phyloP scores from a whole-genome alignment of 2,888 invertebrate species.

The Holacanthella duospinosa region DNA sequence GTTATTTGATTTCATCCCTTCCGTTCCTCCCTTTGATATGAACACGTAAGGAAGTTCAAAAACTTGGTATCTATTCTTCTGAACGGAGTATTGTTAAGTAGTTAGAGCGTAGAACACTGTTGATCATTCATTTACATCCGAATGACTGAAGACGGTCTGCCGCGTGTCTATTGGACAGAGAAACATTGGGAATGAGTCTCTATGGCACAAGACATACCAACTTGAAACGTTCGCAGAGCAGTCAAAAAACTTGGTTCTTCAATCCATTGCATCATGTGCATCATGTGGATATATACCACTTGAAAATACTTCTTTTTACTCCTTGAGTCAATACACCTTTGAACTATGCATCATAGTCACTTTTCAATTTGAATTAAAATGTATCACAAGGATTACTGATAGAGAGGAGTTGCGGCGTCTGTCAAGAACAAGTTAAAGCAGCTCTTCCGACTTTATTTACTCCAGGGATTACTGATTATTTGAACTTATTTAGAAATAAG shows the following conservation, averaged over 20 bases:
- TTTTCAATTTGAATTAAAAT: not conserved
- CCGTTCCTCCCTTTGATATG: not conserved
- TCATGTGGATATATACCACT: too few relatives aligned
- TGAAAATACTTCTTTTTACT: not conserved
- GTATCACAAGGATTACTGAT: not conserved
- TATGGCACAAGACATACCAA: too few relatives aligned
- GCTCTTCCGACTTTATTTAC: too few relatives aligned
- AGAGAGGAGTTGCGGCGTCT: not conserved
- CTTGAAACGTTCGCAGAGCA: not conserved
- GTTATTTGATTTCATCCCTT: not conserved
- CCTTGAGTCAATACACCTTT: slow-evolving; percentile 2
- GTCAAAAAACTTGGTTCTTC: slow-evolving; percentile 1
- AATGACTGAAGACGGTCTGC: not conserved
- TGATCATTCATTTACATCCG: slow-evolving; percentile 4
- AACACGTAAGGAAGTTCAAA: not conserved
- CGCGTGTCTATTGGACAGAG: not conserved
- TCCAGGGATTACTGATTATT: too few relatives aligned
- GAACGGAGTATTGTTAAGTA: too few relatives aligned
- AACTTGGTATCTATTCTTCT: too few relatives aligned
- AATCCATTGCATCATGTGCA: not conserved
- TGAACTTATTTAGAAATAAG: too few relatives aligned
- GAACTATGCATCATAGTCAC: not conserved
- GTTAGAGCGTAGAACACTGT: slow-evolving; percentile 1
- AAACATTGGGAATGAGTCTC: too few relatives aligned
- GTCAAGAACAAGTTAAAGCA: not conserved